Conservation (phyloP, 2,113 vertebrate species). For the Lates calcarifer region DNA sequence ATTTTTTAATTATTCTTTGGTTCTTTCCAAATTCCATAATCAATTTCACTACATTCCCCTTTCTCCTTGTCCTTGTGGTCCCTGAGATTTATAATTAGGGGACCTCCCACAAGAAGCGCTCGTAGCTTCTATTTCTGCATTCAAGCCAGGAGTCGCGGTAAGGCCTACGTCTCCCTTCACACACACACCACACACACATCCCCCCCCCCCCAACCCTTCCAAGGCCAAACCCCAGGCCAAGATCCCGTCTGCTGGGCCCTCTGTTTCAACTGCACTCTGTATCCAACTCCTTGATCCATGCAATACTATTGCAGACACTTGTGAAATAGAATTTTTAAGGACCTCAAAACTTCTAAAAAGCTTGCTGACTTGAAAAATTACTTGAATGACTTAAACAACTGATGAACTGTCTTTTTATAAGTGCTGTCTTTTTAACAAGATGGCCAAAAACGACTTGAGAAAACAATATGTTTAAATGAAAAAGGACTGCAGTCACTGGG, state of each 20-base stretch:
- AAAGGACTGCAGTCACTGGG: slow-evolving; percentile 34
- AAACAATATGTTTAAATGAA: slow-evolving; percentile 48
- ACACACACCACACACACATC: no score
- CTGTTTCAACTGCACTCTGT: slow-evolving; percentile 61
- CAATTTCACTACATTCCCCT: slow-evolving; percentile 59
- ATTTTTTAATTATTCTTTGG: slow-evolving; percentile 62
- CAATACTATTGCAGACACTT: slow-evolving; percentile 60
- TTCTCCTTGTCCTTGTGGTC: slow-evolving; percentile 56
- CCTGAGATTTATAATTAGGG: slow-evolving; percentile 67
- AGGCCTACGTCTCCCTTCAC: slow-evolving; percentile 52
- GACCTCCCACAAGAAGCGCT: slow-evolving; percentile 70
- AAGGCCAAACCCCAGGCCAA: slow-evolving; percentile 73
- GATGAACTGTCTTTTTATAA: slow-evolving; percentile 31
- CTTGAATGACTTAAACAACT: slow-evolving; percentile 46
- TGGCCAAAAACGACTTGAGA: slow-evolving; percentile 46
- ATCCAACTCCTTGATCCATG: slow-evolving; percentile 66
- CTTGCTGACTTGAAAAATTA: slow-evolving; percentile 31
- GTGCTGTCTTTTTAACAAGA: slow-evolving; percentile 32
- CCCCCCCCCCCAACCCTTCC: no score
- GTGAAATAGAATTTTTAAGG: slow-evolving; percentile 53
- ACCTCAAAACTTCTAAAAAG: slow-evolving; percentile 37
- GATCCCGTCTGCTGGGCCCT: slow-evolving; percentile 72
- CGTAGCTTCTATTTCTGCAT: slow-evolving; percentile 69
- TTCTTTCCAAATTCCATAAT: slow-evolving; percentile 64
- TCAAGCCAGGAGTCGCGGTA: slow-evolving; percentile 67